phyloP scores from a whole-genome alignment of 1,140 invertebrate species.

The Drosophila santomea region DNA sequence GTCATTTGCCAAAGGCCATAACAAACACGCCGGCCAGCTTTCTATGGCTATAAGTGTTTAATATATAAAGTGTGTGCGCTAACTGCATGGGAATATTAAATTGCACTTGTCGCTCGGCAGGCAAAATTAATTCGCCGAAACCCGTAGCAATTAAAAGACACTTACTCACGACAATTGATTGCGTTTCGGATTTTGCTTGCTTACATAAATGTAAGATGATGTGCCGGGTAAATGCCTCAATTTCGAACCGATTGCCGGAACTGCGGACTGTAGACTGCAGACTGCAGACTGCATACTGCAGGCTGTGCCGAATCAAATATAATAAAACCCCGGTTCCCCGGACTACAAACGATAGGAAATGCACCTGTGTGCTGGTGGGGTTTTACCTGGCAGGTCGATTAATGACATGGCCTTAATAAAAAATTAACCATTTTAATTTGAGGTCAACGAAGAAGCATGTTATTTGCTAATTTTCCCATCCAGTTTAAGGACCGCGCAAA shows the following conservation, averaged over 20 bases:
- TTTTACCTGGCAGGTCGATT: constrained; percentile 11
- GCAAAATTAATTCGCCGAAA: background rate
- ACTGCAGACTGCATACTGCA: constrained; percentile 47
- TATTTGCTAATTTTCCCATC: constrained; percentile 34
- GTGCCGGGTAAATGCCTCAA: constrained; percentile 9
- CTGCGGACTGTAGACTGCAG: constrained; percentile 36
- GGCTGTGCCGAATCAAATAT: constrained; percentile 34
- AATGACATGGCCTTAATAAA: constrained; percentile 34
- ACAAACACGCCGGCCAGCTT: constrained; percentile 3
- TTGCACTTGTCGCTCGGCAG: constrained; percentile 5
- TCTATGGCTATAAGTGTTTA: background rate
- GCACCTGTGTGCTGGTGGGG: constrained; percentile 10
- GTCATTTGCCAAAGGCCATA: constrained; percentile 45
- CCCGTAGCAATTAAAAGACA: constrained; percentile 27
- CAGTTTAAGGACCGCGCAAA: constrained; percentile 2
- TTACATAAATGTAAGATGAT: constrained; percentile 9
- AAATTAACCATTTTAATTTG: constrained; percentile 40
- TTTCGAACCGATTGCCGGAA: constrained; percentile 35
- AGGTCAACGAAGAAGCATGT: constrained; percentile 19
- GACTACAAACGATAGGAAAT: constrained; percentile 14
- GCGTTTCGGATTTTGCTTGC: background rate
- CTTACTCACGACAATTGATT: constrained; percentile 29
- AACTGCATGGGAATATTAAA: constrained; percentile 17
- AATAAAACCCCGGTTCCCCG: constrained; percentile 7
- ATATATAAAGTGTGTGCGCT: no score